A percentile compares a stretch with the other conserved stretches of the same genome.
phyloP scores from a whole-genome alignment of 2,797 vertebrate species.

The Enteromius treurensis region DNA sequence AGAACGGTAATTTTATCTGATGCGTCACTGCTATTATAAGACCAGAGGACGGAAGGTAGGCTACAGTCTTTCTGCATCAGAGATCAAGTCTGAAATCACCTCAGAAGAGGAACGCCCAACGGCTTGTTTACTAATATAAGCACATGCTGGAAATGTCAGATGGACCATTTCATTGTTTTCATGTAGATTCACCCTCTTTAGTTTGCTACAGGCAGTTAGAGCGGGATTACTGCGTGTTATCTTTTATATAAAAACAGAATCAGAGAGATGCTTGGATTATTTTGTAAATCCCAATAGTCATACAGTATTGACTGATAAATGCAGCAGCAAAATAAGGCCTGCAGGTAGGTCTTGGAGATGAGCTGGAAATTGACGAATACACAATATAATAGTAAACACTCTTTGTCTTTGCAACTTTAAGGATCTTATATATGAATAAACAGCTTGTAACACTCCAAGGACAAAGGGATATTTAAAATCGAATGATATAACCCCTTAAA shows the following conservation, averaged over 20 bases:
- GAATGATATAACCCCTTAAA: background rate
- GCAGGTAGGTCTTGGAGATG: no score
- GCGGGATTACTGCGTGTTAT: background rate
- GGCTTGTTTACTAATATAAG: conserved; percentile 9
- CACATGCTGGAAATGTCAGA: conserved; percentile 43
- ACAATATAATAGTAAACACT: no score
- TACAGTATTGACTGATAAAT: no score
- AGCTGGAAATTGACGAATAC: no score
- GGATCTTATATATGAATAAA: no score
- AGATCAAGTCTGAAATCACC: background rate
- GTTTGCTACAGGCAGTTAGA: conserved; percentile 18
- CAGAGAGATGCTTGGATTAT: background rate
- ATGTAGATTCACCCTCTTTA: conserved; percentile 32
- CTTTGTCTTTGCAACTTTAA: no score
- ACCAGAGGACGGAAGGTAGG: background rate
- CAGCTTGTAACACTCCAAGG: background rate
- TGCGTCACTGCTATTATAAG: background rate
- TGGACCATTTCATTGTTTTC: conserved; percentile 44
- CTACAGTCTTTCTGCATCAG: background rate
- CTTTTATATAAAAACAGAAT: background rate
- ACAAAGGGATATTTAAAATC: no score
- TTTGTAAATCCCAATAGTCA: background rate
- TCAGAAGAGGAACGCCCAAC: background rate
- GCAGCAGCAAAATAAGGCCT: no score
- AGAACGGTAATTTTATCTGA: background rate